Conservation (phyloP, 2,113 vertebrate species). For the Herpetotheres cachinnans region DNA sequence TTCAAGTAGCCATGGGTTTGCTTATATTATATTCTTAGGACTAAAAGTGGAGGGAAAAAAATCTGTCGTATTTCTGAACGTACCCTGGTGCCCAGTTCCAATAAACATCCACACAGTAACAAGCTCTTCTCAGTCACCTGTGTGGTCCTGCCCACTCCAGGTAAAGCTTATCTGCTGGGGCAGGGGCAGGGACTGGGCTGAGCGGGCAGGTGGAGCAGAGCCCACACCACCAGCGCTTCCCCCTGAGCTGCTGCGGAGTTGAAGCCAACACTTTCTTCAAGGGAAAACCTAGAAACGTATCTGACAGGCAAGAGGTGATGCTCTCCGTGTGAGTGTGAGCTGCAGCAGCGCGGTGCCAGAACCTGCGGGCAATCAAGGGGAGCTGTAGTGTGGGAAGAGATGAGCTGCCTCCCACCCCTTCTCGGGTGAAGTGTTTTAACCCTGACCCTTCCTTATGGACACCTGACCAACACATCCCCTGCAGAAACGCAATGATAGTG, state of each 20-base stretch:
- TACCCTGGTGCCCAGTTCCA: background rate
- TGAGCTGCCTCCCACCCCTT: background rate
- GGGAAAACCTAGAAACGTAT: background rate
- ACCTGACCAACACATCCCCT: background rate
- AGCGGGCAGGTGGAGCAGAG: background rate
- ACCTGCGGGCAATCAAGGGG: background rate
- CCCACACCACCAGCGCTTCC: accelerated
- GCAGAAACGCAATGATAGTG: background rate
- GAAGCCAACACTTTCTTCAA: background rate
- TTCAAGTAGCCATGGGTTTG: background rate
- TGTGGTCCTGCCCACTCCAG: background rate
- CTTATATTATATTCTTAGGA: background rate
- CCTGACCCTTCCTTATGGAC: background rate
- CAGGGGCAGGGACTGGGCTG: background rate
- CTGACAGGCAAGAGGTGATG: background rate
- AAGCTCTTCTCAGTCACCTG: background rate
- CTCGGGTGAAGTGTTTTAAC: background rate
- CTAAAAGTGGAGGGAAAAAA: background rate
- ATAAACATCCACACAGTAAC: accelerated
- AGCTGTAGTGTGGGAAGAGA: background rate
- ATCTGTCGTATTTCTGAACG: background rate
- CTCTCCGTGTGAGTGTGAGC: background rate
- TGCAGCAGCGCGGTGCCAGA: background rate
- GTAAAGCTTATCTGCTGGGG: background rate
- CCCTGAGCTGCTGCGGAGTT: background rate